A percentile compares a stretch with the other conserved stretches of the same genome.
These are phyloP conservation scores for Hemitrygon akajei DNA, from an alignment of 2,797 vertebrate species.

Conservation along the genomic window DNA sequence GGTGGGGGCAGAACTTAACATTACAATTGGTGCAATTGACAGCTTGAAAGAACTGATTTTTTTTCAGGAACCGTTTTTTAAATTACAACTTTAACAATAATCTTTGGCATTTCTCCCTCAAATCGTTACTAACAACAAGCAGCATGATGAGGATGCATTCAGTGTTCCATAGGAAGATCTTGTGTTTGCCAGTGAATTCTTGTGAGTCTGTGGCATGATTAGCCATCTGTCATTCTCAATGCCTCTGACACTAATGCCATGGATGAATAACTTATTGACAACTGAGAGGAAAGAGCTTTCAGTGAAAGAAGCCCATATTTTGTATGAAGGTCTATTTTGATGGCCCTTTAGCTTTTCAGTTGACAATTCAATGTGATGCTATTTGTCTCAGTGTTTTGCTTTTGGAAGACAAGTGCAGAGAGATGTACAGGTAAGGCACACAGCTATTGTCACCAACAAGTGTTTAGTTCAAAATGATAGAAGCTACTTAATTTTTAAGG, in stretches of 20 bases:
- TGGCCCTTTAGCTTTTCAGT: neutral
- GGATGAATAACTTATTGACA: neutral
- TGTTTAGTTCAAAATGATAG: neutral
- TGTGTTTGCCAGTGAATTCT: neutral
- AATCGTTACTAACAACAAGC: neutral
- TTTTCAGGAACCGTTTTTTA: neutral
- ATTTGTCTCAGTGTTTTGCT: neutral
- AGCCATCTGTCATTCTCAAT: neutral
- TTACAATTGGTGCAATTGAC: neutral
- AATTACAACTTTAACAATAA: slow-evolving; percentile 17
- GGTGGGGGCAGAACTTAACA: neutral
- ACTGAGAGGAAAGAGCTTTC: neutral
- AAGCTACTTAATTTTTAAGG: neutral
- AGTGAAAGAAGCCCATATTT: neutral
- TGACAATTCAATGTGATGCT: neutral
- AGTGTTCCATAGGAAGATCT: neutral
- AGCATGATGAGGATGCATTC: too few relatives aligned
- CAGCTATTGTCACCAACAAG: neutral
- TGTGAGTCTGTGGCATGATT: neutral
- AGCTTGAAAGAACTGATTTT: neutral
- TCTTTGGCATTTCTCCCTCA: neutral
- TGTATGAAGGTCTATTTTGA: neutral
- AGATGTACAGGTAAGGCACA: too few relatives aligned
- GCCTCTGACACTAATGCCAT: neutral
- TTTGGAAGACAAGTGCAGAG: neutral